Percentiles rank a stretch among this genome's conserved stretches.
Evolutionary conservation across 64 coral and sea anemone species (phyloP).

Genomic region (Cladopsammia gracilis): DNA sequence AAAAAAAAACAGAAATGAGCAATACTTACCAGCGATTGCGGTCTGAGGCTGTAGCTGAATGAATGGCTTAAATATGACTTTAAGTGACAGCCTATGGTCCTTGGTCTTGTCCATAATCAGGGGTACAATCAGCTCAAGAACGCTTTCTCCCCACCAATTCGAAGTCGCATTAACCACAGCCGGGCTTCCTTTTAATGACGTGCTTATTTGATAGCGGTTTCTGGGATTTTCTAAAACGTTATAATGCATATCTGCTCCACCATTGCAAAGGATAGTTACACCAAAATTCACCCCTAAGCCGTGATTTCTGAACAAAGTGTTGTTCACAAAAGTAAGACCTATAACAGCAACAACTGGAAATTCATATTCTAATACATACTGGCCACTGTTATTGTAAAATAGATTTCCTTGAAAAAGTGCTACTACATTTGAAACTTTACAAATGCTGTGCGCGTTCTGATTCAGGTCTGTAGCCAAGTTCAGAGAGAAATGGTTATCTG

Average conservation of each 20-base stretch:
- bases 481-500: conserved; percentile 45
- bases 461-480: conserved; percentile 42
- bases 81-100: conserved; percentile 45
- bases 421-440: conserved; percentile 47
- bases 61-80: conserved; percentile 65
- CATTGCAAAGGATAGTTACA: conserved; percentile 69
- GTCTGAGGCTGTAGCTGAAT: conserved; percentile 43
- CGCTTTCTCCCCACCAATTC: conserved; percentile 74
- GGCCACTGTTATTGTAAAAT: conserved; percentile 79
- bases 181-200: conserved; percentile 25
- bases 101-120: conserved; percentile 26
- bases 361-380: conserved; percentile 45
- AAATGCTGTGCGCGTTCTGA: conserved; percentile 15
- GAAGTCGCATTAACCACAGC: conserved; percentile 47
- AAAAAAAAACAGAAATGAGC: too few species aligned
- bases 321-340: conserved; percentile 49
- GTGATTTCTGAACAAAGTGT: conserved; percentile 65
- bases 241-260: conserved; percentile 50
- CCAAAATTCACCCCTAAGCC: conserved; percentile 49
- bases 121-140: neutral
- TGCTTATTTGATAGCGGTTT: conserved; percentile 77
- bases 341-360: neutral
- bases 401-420: conserved; percentile 53
- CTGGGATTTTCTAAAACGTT: conserved; percentile 74
- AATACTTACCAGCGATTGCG: conserved; percentile 58